These are phyloP conservation scores for Sebastes goodei DNA, from an alignment of 2,797 vertebrate genomes.

Conservation along the genomic window DNA sequence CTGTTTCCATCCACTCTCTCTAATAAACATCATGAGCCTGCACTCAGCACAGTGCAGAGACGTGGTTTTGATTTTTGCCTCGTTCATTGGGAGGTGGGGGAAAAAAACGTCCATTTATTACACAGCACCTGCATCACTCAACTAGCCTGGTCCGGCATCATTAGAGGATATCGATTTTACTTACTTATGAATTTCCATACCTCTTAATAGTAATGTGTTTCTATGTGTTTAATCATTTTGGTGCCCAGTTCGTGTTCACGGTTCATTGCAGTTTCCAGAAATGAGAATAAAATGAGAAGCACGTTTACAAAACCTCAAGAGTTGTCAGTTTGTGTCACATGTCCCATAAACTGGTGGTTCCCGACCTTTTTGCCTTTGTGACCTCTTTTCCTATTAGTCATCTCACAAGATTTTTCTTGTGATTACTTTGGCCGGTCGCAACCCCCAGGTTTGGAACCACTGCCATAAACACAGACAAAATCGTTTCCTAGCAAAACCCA, in stretches of 20 bases:
- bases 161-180: constrained; percentile 9
- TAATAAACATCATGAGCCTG: constrained; percentile 13
- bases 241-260: not conserved
- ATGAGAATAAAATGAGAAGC: not conserved
- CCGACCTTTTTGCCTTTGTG: not conserved
- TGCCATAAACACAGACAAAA: not conserved
- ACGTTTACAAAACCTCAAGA: not conserved
- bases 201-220: not conserved
- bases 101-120: not conserved
- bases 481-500: not conserved
- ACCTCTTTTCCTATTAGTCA: not conserved
- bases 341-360: not conserved
- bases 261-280: not conserved
- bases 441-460: not conserved
- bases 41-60: not conserved
- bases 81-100: not conserved
- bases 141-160: not conserved
- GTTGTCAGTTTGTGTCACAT: not conserved
- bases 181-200: not conserved
- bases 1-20: constrained; percentile 24
- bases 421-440: not conserved
- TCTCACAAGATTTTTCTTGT: not conserved
- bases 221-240: not conserved
- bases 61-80: not conserved
- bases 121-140: not conserved